Conservation (phyloP, 2,888 invertebrate genomes). For the Megalurothrips usitatus region DNA sequence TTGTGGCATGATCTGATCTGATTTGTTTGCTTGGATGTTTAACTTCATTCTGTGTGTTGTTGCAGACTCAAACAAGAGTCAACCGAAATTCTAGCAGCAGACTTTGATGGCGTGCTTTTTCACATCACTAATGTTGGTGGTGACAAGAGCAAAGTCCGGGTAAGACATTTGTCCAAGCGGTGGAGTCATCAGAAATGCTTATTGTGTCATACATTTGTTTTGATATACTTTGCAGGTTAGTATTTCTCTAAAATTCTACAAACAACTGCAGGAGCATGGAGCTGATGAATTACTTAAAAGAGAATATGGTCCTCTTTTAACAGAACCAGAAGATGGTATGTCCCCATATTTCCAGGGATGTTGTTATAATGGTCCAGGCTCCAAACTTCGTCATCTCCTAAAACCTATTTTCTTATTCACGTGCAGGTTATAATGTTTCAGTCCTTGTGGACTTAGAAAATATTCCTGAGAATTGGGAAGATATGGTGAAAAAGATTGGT, state of each 20-base stretch:
- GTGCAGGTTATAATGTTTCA: conserved; percentile 87
- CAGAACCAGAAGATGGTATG: conserved; percentile 79
- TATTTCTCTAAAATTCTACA: conserved; percentile 97
- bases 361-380: conserved; percentile 14
- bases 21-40: conserved; percentile 13
- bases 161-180: conserved; percentile 51
- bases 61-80: conserved; percentile 87
- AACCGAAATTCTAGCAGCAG: conserved; percentile 89
- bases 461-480: conserved; percentile 85
- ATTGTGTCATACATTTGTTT: conserved; percentile 22
- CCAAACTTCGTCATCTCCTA: not conserved
- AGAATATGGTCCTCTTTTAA: conserved; percentile 81
- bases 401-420: conserved; percentile 32
- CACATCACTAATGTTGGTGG: conserved; percentile 96
- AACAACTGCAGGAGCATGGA: conserved; percentile 96
- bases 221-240: conserved; percentile 68
- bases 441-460: conserved; percentile 88
- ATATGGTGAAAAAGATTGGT: conserved; percentile 76
- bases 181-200: not conserved
- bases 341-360: conserved; percentile 14
- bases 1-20: not conserved
- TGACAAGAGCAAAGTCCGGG: conserved; percentile 95
- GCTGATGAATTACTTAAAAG: conserved; percentile 93
- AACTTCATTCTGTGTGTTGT: not conserved
- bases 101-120: conserved; percentile 98